phyloP scores from a whole-genome alignment of 1,140 invertebrate genomes.

The Drosophila sturtevanti region DNA sequence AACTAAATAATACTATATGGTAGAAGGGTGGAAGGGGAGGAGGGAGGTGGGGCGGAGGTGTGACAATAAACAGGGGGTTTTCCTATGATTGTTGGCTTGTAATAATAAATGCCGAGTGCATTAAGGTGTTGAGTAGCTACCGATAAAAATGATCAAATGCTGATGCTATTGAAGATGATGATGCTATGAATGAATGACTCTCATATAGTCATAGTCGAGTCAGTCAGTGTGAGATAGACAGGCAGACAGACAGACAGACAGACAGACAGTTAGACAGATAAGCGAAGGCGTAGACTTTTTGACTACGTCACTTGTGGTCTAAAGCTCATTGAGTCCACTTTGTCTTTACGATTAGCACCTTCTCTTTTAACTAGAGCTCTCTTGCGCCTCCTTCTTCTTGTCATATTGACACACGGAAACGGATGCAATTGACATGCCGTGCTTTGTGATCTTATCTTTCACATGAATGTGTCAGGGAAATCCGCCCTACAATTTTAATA shows the following conservation, averaged over 20 bases:
- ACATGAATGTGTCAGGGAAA: constrained; percentile 73
- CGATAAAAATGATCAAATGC: constrained; percentile 20
- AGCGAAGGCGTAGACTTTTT: constrained; percentile 38
- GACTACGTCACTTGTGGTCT: constrained; percentile 50
- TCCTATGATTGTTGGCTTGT: constrained; percentile 25
- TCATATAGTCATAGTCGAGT: not conserved
- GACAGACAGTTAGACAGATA: constrained; percentile 16
- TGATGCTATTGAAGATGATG: constrained; percentile 26
- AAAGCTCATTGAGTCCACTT: constrained; percentile 49
- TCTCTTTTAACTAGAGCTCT: constrained; percentile 48
- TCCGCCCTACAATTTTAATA: constrained; percentile 46
- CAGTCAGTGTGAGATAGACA: not conserved
- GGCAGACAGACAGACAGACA: not conserved
- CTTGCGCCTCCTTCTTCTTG: not conserved
- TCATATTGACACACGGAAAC: constrained; percentile 51
- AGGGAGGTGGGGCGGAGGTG: not conserved
- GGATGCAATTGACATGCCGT: constrained; percentile 52
- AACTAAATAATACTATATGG: constrained; percentile 18
- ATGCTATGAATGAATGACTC: constrained; percentile 40
- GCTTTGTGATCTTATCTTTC: constrained; percentile 55
- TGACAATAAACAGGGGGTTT: constrained; percentile 12
- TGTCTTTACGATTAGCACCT: constrained; percentile 67
- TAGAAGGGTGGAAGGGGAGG: not conserved
- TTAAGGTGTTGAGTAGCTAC: constrained; percentile 57
- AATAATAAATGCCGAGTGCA: constrained; percentile 47